Evolutionary conservation across 2,888 invertebrate genomes (phyloP).

Genomic region (Drosophila mimetica): DNA sequence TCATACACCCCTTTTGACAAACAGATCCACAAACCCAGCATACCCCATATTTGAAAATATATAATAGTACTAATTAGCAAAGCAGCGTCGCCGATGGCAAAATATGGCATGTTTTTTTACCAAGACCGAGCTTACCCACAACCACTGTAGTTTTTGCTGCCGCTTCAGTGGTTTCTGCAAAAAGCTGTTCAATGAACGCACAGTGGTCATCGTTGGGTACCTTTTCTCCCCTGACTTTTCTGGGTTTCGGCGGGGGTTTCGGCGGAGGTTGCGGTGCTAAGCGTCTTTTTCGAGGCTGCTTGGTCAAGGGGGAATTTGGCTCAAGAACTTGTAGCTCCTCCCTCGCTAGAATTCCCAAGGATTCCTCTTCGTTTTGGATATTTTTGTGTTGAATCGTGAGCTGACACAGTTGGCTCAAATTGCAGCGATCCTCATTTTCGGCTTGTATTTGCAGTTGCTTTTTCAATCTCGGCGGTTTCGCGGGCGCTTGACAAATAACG

Average conservation of each 20-base stretch:
- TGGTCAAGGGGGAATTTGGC: neutral
- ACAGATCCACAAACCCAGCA: neutral
- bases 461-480: conserved; percentile 42
- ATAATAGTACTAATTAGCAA: neutral
- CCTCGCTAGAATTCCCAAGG: conserved; percentile 4
- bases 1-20: neutral
- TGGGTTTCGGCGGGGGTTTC: conserved; percentile 24
- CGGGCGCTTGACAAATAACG: conserved; percentile 29
- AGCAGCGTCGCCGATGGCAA: conserved; percentile 4
- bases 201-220: conserved; percentile 49
- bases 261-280: conserved; percentile 58
- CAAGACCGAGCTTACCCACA: conserved; percentile 25
- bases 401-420: conserved; percentile 27
- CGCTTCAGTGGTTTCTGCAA: conserved; percentile 22
- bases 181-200: conserved; percentile 64
- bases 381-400: conserved; percentile 2
- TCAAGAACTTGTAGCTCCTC: neutral
- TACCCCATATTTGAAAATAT: neutral
- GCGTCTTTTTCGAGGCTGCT: conserved; percentile 54
- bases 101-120: conserved; percentile 1
- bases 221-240: conserved; percentile 3
- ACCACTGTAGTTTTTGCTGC: conserved; percentile 1
- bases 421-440: conserved; percentile 12
- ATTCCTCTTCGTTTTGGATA: neutral
- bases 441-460: conserved; percentile 21